Percentiles rank a stretch among this genome's conserved stretches.
Evolutionary conservation across 1,140 invertebrate species (phyloP).

Genomic region (Pentalonia nigronervosa): DNA sequence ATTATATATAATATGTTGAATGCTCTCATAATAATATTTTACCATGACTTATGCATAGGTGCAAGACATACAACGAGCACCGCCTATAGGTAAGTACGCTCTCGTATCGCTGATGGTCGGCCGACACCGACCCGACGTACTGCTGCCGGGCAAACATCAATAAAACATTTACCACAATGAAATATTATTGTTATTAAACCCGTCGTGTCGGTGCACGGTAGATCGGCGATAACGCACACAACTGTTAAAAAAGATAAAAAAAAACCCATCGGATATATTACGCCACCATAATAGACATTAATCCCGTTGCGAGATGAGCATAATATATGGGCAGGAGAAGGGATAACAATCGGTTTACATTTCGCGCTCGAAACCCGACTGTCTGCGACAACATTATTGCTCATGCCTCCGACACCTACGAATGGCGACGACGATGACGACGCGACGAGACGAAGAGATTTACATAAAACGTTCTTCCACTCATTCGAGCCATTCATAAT

Average conservation of each 20-base stretch:
- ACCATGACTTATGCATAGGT: neutral
- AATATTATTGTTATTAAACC: conserved; percentile 7
- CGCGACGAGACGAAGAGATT: neutral
- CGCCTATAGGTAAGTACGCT: neutral
- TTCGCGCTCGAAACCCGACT: conserved; percentile 18
- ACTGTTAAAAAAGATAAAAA: neutral
- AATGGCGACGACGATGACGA: neutral
- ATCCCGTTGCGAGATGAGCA: neutral
- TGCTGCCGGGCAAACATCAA: conserved; percentile 25
- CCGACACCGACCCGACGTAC: neutral
- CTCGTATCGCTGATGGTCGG: neutral
- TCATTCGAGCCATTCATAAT: neutral
- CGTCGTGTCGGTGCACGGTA: neutral
- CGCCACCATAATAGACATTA: neutral
- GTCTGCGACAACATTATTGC: neutral
- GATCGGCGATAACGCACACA: neutral
- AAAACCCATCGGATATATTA: neutral
- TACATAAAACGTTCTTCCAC: neutral
- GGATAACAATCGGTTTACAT: conserved; percentile 9
- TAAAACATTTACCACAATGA: conserved; percentile 18
- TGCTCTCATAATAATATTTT: neutral
- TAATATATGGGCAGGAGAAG: neutral
- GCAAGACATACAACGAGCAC: neutral
- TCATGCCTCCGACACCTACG: neutral
- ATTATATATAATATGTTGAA: neutral